phyloP scores from a whole-genome alignment of 2,113 vertebrate genomes.

The Sciurus niger region DNA sequence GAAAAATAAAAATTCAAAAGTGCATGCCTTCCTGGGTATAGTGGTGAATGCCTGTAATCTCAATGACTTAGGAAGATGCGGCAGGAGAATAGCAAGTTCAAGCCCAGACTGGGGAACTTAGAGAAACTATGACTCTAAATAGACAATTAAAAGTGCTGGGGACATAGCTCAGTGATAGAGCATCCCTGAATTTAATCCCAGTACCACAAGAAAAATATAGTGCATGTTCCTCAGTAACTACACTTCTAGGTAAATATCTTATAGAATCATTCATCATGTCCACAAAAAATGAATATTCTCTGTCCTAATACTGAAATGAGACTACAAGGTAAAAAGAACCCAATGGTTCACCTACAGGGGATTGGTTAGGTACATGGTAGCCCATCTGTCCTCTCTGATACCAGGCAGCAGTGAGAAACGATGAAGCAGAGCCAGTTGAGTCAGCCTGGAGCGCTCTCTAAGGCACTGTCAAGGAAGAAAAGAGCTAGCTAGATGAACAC shows the following conservation, averaged over 20 bases:
- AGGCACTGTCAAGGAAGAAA: neutral
- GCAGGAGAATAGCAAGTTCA: too few relatives aligned
- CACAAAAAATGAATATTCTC: neutral
- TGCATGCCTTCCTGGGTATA: too few relatives aligned
- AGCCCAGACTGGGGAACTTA: too few relatives aligned
- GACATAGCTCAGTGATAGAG: too few relatives aligned
- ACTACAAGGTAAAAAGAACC: neutral
- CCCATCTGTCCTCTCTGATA: neutral
- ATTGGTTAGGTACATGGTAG: neutral
- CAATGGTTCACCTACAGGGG: neutral
- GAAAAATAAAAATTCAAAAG: neutral
- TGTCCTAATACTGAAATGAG: neutral
- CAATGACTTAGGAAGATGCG: too few relatives aligned
- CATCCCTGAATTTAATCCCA: too few relatives aligned
- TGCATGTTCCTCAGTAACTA: neutral
- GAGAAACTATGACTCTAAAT: too few relatives aligned
- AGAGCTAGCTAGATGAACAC: neutral
- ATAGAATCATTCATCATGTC: neutral
- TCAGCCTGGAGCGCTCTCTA: neutral
- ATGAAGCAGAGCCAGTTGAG: neutral
- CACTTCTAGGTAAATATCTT: neutral
- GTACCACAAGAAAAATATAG: neutral
- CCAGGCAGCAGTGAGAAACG: too few relatives aligned
- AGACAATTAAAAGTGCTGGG: too few relatives aligned
- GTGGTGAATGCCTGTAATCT: too few relatives aligned